phyloP scores from a whole-genome alignment of 2,888 invertebrate species.

The Hypsopygia costalis region DNA sequence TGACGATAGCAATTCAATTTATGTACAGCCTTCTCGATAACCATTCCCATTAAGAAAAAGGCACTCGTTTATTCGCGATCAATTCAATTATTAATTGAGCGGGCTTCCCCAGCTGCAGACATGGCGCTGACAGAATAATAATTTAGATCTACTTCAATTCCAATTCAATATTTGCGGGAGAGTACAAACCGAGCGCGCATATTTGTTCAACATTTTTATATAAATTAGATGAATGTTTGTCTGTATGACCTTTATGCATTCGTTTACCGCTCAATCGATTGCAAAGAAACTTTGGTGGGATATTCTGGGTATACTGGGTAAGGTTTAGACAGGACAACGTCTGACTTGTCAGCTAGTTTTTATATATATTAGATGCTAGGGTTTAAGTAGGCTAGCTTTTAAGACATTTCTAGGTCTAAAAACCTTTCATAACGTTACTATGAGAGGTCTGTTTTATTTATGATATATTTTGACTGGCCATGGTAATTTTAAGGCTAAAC shows the following conservation, averaged over 20 bases:
- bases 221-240: conserved; percentile 35
- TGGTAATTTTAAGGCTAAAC: too few species aligned
- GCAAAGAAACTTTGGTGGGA: too few species aligned
- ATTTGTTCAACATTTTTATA: conserved; percentile 19
- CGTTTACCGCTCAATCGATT: too few species aligned
- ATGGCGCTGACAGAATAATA: conserved; percentile 47
- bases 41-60: conserved; percentile 56
- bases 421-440: too few species aligned
- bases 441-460: too few species aligned
- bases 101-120: conserved; percentile 16
- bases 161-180: conserved; percentile 31
- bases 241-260: too few species aligned
- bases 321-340: too few species aligned
- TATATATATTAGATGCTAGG: conserved; percentile 10
- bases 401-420: too few species aligned
- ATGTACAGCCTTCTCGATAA: conserved; percentile 33
- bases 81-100: conserved; percentile 54
- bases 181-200: conserved; percentile 10
- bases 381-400: background rate
- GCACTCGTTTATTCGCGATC: conserved; percentile 36
- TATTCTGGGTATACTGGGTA: too few species aligned
- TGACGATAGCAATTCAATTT: conserved; percentile 49
- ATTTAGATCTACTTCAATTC: conserved; percentile 30
- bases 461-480: too few species aligned
- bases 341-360: too few species aligned